These are phyloP conservation scores for Tragelaphus oryx DNA, from an alignment of 2,797 vertebrate genomes.

Conservation along the genomic window DNA sequence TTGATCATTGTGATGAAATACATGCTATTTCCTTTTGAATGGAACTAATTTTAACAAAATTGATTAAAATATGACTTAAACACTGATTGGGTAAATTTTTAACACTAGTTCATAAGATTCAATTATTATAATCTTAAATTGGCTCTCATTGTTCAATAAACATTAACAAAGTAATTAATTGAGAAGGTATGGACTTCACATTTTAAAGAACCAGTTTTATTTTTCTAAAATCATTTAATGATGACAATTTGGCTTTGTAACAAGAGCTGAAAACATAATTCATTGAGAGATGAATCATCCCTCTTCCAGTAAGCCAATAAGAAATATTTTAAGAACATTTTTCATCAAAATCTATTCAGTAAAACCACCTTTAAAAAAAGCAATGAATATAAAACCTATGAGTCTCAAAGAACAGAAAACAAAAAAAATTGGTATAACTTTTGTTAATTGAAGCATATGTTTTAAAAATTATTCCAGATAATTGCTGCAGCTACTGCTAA, in stretches of 20 bases:
- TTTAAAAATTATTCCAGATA: conserved; percentile 1
- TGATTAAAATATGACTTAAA: conserved; percentile 51
- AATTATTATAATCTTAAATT: conserved; percentile 37
- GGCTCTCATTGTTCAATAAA: conserved; percentile 17
- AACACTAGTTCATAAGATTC: conserved; percentile 21
- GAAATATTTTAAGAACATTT: neutral
- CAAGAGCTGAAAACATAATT: conserved; percentile 42
- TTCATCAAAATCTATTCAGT: conserved; percentile 1
- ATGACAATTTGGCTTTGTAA: conserved; percentile 40
- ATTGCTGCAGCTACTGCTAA: neutral
- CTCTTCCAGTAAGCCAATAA: conserved; percentile 28
- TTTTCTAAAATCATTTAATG: conserved; percentile 40
- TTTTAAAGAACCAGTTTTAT: conserved; percentile 29
- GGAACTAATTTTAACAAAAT: conserved; percentile 27
- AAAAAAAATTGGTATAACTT: neutral
- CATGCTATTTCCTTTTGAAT: neutral
- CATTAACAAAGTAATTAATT: conserved; percentile 46
- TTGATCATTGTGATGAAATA: conserved; percentile 45
- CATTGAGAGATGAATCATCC: conserved; percentile 13
- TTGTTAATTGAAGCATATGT: neutral
- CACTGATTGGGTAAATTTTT: neutral
- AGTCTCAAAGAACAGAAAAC: neutral
- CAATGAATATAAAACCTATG: neutral
- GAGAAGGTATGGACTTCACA: neutral
- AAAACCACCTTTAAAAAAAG: conserved; percentile 24